These are phyloP conservation scores for Tapera naevia DNA, from an alignment of 2,797 vertebrate genomes.

Conservation along the genomic window DNA sequence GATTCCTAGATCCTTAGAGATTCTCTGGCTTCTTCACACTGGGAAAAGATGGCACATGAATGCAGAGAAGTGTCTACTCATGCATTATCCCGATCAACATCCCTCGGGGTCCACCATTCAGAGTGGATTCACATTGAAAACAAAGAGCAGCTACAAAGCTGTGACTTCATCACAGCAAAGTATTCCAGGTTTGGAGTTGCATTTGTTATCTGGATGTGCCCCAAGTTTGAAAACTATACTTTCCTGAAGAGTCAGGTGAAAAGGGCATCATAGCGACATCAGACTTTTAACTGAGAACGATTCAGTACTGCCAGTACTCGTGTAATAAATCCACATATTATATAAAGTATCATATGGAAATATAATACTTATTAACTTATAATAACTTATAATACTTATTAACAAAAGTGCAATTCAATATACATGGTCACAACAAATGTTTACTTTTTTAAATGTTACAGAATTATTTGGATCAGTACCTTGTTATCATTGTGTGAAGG, in stretches of 20 bases:
- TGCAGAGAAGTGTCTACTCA: background rate
- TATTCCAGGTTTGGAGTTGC: background rate
- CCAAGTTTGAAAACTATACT: background rate
- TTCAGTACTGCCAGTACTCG: background rate
- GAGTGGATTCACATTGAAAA: background rate
- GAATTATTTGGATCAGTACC: conserved; percentile 72
- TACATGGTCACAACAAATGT: conserved; percentile 77
- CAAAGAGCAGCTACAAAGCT: background rate
- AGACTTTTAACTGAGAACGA: background rate
- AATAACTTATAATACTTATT: conserved; percentile 78
- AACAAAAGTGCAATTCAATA: conserved; percentile 78
- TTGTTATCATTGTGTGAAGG: conserved; percentile 75
- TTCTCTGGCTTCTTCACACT: background rate
- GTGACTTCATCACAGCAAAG: background rate
- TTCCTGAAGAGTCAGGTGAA: background rate
- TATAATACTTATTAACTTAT: no score
- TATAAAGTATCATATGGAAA: conserved; percentile 65
- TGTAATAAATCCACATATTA: conserved; percentile 62
- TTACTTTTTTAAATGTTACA: conserved; percentile 79
- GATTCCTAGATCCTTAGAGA: no score
- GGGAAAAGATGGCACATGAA: background rate
- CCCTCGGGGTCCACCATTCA: background rate
- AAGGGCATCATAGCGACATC: background rate
- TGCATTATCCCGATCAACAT: no score
- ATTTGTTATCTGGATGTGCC: background rate